Evolutionary conservation across 2,113 vertebrate genomes (phyloP).

Genomic region (Nothobranchius kuhntae): DNA sequence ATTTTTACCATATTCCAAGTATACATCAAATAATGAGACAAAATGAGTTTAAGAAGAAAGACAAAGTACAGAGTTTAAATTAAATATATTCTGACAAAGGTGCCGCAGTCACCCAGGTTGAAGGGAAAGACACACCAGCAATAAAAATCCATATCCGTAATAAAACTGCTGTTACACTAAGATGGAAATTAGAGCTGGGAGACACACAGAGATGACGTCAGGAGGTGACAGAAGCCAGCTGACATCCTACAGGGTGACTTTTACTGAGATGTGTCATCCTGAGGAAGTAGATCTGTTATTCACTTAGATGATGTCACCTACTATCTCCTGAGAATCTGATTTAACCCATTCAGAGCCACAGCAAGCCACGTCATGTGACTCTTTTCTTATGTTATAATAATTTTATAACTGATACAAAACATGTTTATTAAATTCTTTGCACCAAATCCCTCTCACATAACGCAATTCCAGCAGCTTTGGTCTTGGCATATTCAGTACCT

Average conservation of each 20-base stretch:
- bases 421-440: too few relatives aligned
- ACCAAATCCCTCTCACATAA: too few relatives aligned
- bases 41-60: background rate
- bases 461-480: too few relatives aligned
- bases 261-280: constrained; percentile 4
- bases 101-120: too few relatives aligned
- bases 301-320: constrained; percentile 9
- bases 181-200: background rate
- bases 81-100: background rate
- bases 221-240: background rate
- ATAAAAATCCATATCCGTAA: background rate
- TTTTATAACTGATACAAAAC: too few relatives aligned
- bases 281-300: constrained; percentile 9
- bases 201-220: constrained; percentile 10
- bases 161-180: background rate
- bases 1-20: background rate
- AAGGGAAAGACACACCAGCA: background rate
- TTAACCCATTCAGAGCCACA: background rate
- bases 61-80: background rate
- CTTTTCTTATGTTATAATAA: too few relatives aligned
- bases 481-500: too few relatives aligned
- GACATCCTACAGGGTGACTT: background rate
- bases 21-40: background rate
- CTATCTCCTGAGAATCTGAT: background rate
- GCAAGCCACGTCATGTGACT: too few relatives aligned